Evolutionary conservation across 2,888 invertebrate species (phyloP).

Genomic region (Tenthredo notha): DNA sequence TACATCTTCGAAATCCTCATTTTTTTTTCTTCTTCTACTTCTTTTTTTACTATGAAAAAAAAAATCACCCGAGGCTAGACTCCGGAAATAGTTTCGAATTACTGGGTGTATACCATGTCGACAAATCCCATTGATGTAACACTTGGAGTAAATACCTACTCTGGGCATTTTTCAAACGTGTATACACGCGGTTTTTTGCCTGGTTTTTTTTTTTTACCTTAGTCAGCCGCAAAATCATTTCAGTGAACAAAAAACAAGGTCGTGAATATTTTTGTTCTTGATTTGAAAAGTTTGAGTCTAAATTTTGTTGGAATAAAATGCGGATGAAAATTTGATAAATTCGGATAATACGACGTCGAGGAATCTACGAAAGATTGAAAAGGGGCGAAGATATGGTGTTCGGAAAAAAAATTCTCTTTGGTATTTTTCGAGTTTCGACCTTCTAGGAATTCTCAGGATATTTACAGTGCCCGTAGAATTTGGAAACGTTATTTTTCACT

Average conservation of each 20-base stretch:
- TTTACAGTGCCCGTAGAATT: conserved; percentile 46
- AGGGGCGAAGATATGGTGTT: not conserved
- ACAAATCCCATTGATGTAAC: not conserved
- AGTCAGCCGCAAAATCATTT: not conserved
- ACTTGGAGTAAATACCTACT: conserved; percentile 10
- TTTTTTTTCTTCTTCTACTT: not conserved
- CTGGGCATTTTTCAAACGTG: not conserved
- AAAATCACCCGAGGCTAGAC: not conserved
- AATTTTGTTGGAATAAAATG: not conserved
- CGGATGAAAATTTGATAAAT: not conserved
- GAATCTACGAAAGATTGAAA: conserved; percentile 16
- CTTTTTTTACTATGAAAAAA: conserved; percentile 6
- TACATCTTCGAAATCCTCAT: not conserved
- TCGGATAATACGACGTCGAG: not conserved
- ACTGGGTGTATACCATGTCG: conserved; percentile 18
- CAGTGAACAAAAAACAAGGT: not conserved
- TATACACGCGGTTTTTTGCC: not conserved
- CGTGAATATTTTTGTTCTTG: not conserved
- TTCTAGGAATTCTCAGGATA: conserved; percentile 41
- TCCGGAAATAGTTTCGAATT: conserved; percentile 47
- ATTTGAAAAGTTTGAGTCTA: not conserved
- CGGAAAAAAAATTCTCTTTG: conserved; percentile 16
- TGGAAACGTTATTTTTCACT: conserved; percentile 44
- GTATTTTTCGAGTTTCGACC: conserved; percentile 43
- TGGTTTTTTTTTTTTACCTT: not conserved